Base-by-base conservation (phyloP, 2,888 invertebrate species). In the Ariolimax columbianus region DNA sequence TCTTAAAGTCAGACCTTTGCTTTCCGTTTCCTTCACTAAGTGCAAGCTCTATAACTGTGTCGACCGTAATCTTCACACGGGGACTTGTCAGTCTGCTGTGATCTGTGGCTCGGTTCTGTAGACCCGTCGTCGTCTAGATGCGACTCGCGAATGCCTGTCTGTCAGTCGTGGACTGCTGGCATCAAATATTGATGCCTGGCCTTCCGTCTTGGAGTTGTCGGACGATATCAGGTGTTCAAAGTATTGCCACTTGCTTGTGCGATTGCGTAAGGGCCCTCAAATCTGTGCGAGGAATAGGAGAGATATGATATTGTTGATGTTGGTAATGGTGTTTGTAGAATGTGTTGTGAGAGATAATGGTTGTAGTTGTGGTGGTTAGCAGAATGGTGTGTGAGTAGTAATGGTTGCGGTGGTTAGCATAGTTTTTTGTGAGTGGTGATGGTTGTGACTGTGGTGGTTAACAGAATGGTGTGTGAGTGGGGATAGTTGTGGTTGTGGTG, bases 141-240 rank as follows among this genome's bases (percentile, higher is more conserved):
- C 14, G 47, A 14, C 47, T 14, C 14, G 9, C 14, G 9, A 47
- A 14, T 47, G 9, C 47, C 40, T 38, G 11, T 23, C 9, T 38
- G 70, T 70, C 23, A 19, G 6, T 70, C 23, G 23, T 38, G 23
- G 38, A 43, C n/a, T 73, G n/a, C 43, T 73, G 43, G 40, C 43
- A 73, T 73, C 73, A 73, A 73, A 73, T 73, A 73, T 73, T 73
- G n/a, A 73, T 73, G 47, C n/a, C 14, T 23, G 1, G 6, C 26
- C n/a, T 73, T 23, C 43, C 73, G 36, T 23, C 68, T 4, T n/a
- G 26, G 43, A n/a, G 73, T n/a, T 73, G 43, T n/a, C 17, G 43
- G 19, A 43, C 43, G 11, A 19, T 43, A n/a, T 26, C 73, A 63
- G 26, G 59, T n/a, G 59, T n/a, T 33, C 3, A 2, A 19, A 19